phyloP scores from a whole-genome alignment of 2,888 invertebrate genomes.

The Meloe dianella region DNA sequence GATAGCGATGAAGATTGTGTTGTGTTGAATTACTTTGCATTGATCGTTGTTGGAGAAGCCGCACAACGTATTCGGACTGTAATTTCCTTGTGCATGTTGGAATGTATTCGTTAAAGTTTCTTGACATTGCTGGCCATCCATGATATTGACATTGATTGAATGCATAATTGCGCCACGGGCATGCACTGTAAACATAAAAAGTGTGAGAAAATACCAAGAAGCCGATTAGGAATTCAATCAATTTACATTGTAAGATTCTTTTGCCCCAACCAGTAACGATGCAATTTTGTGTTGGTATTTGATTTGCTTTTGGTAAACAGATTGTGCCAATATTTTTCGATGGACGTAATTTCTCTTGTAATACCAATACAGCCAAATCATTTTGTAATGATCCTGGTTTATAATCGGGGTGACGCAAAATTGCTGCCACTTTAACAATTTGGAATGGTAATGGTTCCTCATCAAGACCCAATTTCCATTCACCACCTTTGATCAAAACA shows the following conservation, averaged over 20 bases:
- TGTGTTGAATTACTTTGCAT: constrained; percentile 67
- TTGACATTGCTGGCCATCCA: constrained; percentile 69
- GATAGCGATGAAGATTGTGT: not conserved
- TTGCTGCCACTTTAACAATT: constrained; percentile 72
- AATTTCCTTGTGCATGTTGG: constrained; percentile 64
- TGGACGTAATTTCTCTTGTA: constrained; percentile 68
- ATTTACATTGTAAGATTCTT: constrained; percentile 76
- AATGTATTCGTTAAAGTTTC: constrained; percentile 65
- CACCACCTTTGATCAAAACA: constrained; percentile 78
- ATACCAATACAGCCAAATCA: constrained; percentile 75
- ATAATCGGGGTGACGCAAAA: constrained; percentile 75
- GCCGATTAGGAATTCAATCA: constrained; percentile 38
- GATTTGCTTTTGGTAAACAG: constrained; percentile 68
- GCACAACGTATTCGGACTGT: constrained; percentile 72
- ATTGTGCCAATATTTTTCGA: constrained; percentile 77
- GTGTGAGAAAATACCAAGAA: constrained; percentile 2
- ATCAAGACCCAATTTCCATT: constrained; percentile 83
- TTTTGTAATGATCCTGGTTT: constrained; percentile 66
- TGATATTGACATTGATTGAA: constrained; percentile 70
- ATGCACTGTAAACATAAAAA: constrained; percentile 66
- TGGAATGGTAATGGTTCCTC: constrained; percentile 82
- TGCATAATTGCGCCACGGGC: constrained; percentile 78
- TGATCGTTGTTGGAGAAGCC: constrained; percentile 74
- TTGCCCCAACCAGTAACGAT: constrained; percentile 87
- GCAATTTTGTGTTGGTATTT: constrained; percentile 69